These are phyloP conservation scores for Pandion haliaetus DNA, from an alignment of 2,113 vertebrate genomes.

Conservation along the genomic window DNA sequence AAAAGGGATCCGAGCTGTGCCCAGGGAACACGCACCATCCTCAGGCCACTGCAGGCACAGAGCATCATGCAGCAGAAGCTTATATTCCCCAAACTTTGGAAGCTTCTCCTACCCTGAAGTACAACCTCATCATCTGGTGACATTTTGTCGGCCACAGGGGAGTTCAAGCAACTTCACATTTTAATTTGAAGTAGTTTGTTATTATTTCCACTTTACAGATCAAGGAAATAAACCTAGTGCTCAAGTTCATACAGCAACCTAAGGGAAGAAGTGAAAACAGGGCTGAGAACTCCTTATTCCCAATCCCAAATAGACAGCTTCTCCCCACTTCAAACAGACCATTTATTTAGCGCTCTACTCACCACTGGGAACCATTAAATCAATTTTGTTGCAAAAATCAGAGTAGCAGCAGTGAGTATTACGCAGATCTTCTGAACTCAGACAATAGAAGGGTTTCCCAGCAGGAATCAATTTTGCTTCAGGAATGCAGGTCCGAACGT, in stretches of 20 bases:
- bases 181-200: not conserved
- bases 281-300: not conserved
- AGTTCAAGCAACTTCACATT: not conserved
- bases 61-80: not conserved
- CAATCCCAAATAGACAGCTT: not conserved
- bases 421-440: slow-evolving; percentile 88
- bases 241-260: not conserved
- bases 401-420: slow-evolving; percentile 97
- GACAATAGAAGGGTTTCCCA: slow-evolving; percentile 93
- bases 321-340: not conserved
- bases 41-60: not conserved
- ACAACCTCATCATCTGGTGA: not conserved
- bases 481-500: slow-evolving; percentile 89
- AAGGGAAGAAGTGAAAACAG: not conserved
- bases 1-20: not conserved
- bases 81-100: not conserved
- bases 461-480: slow-evolving; percentile 84
- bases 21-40: not conserved
- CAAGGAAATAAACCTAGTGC: not conserved
- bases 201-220: not conserved
- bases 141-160: not conserved
- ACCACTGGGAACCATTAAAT: slow-evolving; percentile 90
- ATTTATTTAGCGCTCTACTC: slow-evolving; percentile 21
- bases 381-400: slow-evolving; percentile 95
- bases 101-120: not conserved